These are phyloP conservation scores for Chionodraco myersi DNA, from an alignment of 2,113 vertebrate genomes.

Conservation along the genomic window DNA sequence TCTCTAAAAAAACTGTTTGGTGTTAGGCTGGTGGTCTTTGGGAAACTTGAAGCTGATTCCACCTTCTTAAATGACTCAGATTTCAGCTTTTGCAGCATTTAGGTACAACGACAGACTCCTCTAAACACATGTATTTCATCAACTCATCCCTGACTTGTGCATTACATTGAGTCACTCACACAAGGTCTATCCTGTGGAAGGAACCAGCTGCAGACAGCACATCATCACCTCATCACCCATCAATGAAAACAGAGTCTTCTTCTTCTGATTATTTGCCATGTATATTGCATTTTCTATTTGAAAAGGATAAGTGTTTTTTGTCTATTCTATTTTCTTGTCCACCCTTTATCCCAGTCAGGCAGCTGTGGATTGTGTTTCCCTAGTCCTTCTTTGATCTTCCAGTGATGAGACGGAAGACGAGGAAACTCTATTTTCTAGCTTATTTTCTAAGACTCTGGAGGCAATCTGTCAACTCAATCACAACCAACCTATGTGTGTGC, in stretches of 20 bases:
- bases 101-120: background rate
- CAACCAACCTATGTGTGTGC: slow-evolving; percentile 25
- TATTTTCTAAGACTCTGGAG: slow-evolving; percentile 51
- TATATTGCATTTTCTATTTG: slow-evolving; percentile 28
- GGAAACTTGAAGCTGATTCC: background rate
- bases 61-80: slow-evolving; percentile 6
- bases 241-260: too few relatives aligned
- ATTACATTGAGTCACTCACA: too few relatives aligned
- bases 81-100: background rate
- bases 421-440: slow-evolving; percentile 43
- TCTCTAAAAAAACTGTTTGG: background rate
- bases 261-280: slow-evolving; percentile 16
- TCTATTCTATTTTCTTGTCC: slow-evolving; percentile 24
- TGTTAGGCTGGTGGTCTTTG: background rate
- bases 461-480: slow-evolving; percentile 61
- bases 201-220: too few relatives aligned
- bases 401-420: slow-evolving; percentile 22
- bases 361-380: slow-evolving; percentile 51
- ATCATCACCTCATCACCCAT: too few relatives aligned
- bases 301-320: slow-evolving; percentile 22
- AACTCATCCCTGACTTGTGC: background rate
- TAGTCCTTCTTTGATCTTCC: slow-evolving; percentile 57
- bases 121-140: background rate
- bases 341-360: slow-evolving; percentile 41
- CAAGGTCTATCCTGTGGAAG: too few relatives aligned